Evolutionary conservation across 2,797 vertebrate species (phyloP).

Genomic region (Pampus argenteus): DNA sequence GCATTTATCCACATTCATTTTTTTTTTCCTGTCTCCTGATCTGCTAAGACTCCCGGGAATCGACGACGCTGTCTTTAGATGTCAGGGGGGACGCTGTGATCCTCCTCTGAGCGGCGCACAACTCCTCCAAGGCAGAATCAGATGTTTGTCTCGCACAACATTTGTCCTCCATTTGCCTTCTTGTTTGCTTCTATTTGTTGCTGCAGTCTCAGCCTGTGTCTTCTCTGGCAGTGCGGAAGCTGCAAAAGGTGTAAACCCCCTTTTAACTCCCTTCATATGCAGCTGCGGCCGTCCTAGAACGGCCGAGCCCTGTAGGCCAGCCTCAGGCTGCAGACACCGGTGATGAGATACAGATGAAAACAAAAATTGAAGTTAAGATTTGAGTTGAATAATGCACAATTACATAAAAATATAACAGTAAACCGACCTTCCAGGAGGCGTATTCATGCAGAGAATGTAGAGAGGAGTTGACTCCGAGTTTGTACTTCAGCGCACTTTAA

Average conservation of each 20-base stretch:
- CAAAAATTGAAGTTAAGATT: not conserved
- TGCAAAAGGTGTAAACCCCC: slow-evolving; percentile 31
- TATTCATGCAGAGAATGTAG: not conserved
- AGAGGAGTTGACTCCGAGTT: slow-evolving; percentile 2
- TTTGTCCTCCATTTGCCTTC: slow-evolving; percentile 53
- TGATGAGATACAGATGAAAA: not conserved
- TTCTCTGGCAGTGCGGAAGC: slow-evolving; percentile 8
- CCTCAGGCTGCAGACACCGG: slow-evolving; percentile 37
- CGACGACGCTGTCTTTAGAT: slow-evolving; percentile 30
- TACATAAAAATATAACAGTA: not conserved
- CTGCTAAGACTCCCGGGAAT: slow-evolving; percentile 41
- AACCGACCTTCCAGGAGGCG: not conserved
- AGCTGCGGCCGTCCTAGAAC: slow-evolving; percentile 22
- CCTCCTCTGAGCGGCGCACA: slow-evolving; percentile 49
- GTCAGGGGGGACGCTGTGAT: slow-evolving; percentile 57
- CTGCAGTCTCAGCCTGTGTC: slow-evolving; percentile 24
- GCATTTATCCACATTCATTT: slow-evolving; percentile 7
- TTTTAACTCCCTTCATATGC: slow-evolving; percentile 14
- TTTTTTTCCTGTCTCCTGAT: slow-evolving; percentile 19
- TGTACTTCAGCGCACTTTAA: slow-evolving; percentile 18
- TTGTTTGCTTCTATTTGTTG: slow-evolving; percentile 47
- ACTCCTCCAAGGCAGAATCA: slow-evolving; percentile 40
- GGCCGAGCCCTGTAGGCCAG: slow-evolving; percentile 32
- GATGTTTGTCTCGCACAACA: slow-evolving; percentile 23
- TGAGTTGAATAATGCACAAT: not conserved